Evolutionary conservation across 2,113 vertebrate genomes (phyloP).

Genomic region (Patagioenas fasciata): DNA sequence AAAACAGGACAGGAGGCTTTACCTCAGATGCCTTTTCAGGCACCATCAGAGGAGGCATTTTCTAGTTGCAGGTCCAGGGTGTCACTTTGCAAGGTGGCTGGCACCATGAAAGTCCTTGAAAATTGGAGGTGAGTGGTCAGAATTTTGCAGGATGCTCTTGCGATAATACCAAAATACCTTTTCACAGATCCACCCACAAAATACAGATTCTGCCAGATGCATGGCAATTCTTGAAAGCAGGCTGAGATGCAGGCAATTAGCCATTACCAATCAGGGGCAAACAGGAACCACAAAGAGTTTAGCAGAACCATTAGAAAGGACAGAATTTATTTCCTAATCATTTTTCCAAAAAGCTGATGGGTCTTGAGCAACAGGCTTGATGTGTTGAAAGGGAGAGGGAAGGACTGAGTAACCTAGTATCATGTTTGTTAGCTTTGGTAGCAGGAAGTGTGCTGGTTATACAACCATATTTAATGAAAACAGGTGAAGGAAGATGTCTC

Average conservation of each 20-base stretch:
- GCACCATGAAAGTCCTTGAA: neutral
- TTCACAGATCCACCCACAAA: neutral
- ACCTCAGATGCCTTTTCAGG: neutral
- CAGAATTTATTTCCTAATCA: neutral
- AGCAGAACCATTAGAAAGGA: neutral
- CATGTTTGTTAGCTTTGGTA: neutral
- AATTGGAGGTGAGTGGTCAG: neutral
- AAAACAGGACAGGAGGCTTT: neutral
- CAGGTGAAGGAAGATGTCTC: neutral
- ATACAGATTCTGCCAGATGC: neutral
- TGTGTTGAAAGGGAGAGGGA: neutral
- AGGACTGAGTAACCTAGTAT: neutral
- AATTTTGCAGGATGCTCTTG: neutral
- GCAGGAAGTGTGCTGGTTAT: neutral
- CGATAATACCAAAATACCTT: neutral
- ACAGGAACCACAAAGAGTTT: neutral
- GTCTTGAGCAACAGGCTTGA: neutral
- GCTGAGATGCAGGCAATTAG: neutral
- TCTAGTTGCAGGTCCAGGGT: neutral
- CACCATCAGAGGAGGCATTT: neutral
- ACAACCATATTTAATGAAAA: neutral
- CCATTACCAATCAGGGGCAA: fast-evolving
- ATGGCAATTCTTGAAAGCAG: neutral
- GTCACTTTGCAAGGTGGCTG: neutral
- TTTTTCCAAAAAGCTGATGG: neutral